Evolutionary conservation across 64 coral and sea anemone species (phyloP), one percentile per base, ranked within the genome.

Genomic region (Dendrophyllia cribrosa): DNA sequence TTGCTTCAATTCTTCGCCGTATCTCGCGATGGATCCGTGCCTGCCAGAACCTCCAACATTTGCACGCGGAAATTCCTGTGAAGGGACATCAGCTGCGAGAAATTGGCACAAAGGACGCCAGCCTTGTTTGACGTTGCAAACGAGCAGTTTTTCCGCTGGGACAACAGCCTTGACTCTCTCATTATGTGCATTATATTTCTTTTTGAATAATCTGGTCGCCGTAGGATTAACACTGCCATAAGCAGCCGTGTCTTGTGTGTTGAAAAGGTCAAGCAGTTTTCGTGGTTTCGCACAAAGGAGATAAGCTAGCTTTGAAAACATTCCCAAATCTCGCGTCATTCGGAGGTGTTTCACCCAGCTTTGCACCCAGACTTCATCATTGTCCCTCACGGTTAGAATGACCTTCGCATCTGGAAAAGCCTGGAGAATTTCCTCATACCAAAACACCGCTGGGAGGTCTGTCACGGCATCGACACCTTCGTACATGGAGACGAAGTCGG

Each of bases 291-390:
- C 9, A 9, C 70, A 73, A 44, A 45, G 5, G 26, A 73, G 43
- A 16, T 73, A 73, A 45, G 70, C 70, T 73, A 73, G 43, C 26
- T 73, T 73, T 3, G 34, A 2, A 6, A 73, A 47, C 3, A 73
- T 2, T 16, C 43, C 70, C 44, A 73, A 73, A 45, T 47, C 70
- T 45, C 70, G 70, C 7, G 70, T 73, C 70, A 73, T 73, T 16
- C 17, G 70, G 11, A 76, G 7, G 20, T 91, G 89, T 9, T 84
- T 70, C 3, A 51, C 10, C 17, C 75, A 55, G 52, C 88, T 90
- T 25, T 81, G 62, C 8, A 71, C 88, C 88, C 88, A 90, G 8
- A 81, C 88, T 49, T 90, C 58, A 26, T 78, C 88, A 70, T 26
- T 70, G 1, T 89, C 87, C 59, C 87, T 52, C 26, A 62, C 22